Percentiles rank a stretch among this genome's conserved stretches.
phyloP scores from a whole-genome alignment of 2,113 vertebrate species.

The Brachionichthys hirsutus region DNA sequence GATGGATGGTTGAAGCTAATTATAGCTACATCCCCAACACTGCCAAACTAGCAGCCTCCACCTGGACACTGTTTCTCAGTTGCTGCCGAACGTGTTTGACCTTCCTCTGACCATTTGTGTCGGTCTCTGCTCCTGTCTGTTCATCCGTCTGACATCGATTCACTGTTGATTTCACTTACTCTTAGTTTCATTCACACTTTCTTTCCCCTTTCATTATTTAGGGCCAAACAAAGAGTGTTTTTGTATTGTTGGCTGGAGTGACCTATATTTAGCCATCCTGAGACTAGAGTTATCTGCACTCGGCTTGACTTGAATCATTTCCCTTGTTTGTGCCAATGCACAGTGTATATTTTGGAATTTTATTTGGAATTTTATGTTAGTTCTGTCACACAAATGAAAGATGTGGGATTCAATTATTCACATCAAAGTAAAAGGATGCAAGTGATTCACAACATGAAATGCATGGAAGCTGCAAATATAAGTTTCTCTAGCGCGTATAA shows the following conservation, averaged over 20 bases:
- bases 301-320: slow-evolving; percentile 48
- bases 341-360: too few species aligned
- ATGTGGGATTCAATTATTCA: slow-evolving; percentile 12
- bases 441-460: slow-evolving; percentile 42
- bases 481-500: too few species aligned
- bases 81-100: slow-evolving; percentile 27
- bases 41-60: slow-evolving; percentile 33
- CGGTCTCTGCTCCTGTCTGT: slow-evolving; percentile 12
- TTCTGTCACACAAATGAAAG: background rate
- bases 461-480: slow-evolving; percentile 1
- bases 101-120: slow-evolving; percentile 19
- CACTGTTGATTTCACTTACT: slow-evolving; percentile 8
- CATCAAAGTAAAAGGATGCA: slow-evolving; percentile 20
- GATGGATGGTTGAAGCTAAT: slow-evolving; percentile 47
- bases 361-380: slow-evolving; percentile 3
- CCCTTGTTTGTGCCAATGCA: slow-evolving; percentile 9
- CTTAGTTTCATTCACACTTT: background rate
- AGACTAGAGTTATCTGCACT: slow-evolving; percentile 23
- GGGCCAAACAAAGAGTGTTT: background rate
- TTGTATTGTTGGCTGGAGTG: slow-evolving; percentile 7
- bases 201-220: background rate
- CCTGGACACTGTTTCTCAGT: slow-evolving; percentile 39
- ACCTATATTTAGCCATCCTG: slow-evolving; percentile 15
- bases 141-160: slow-evolving; percentile 26
- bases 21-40: slow-evolving; percentile 27